Base-by-base conservation (phyloP, 2,797 vertebrate genomes). In the Neoniphon sammara region DNA sequence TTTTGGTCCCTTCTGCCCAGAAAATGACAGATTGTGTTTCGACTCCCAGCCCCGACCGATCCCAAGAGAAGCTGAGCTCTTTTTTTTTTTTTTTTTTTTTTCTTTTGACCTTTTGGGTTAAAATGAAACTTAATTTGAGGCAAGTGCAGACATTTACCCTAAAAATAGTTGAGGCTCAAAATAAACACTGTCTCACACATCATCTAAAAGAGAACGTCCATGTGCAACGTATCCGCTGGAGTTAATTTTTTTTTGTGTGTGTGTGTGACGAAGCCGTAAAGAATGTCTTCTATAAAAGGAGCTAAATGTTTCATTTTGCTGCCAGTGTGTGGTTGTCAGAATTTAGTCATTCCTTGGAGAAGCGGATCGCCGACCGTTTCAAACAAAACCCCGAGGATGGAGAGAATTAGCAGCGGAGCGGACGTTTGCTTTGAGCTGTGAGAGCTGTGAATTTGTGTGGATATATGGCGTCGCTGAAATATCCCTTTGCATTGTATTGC, bases 231-330 rank as follows among this genome's bases (percentile, higher is more conserved):
- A 36, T 75, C 74, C 36, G 39, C 72, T 73, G 58, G 56, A 75
- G 12, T 64, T 82, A 7, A 77, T 17, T 20, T 54, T 70, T 47
- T n/a, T n/a, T n/a, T n/a, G n/a, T n/a, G n/a, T n/a, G n/a, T n/a
- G n/a, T n/a, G 2, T 31, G 58, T 91, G 87, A 88, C 75, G 7
- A 76, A 86, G 25, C 6, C 74, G 63, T 39, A 20, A 87, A 89
- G 83, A 85, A 86, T 87, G 82, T 62, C 36, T 73, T 80, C 84
- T 82, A 85, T 82, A 84, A 80, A 88, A 85, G 77, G 79, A 87
- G 59, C 39, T 53, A 42, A 61, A 34, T 52, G 74, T 66, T 83
- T 52, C 0, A 46, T 47, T 73, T 78, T 60, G 72, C 68, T 63
- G 65, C 27, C 62, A 27, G 68, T 80, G 67, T 46, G 34, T 71